These are phyloP conservation scores for Ictalurus punctatus DNA, from an alignment of 2,113 vertebrate species.

Conservation along the genomic window DNA sequence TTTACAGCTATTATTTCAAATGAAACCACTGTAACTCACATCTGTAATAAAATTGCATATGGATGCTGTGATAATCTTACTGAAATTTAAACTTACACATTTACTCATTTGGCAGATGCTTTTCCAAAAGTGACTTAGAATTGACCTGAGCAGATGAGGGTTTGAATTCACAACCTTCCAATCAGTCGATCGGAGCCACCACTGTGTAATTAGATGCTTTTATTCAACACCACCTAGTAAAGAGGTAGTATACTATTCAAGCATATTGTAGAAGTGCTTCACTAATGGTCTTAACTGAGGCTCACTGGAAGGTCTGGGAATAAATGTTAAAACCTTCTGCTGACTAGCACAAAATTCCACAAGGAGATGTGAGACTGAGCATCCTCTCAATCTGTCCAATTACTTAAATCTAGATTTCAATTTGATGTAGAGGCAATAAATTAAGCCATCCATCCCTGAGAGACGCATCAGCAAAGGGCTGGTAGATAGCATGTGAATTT, in stretches of 20 bases:
- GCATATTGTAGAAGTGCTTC: not conserved
- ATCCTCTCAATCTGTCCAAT: not conserved
- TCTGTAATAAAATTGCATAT: not conserved
- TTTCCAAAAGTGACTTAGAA: not conserved
- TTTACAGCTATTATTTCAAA: not conserved
- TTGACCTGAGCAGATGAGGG: not conserved
- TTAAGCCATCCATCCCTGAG: not conserved
- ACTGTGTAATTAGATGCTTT: slow-evolving; percentile 8
- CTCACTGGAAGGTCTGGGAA: not conserved
- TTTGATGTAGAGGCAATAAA: slow-evolving; percentile 9
- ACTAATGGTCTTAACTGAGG: not conserved
- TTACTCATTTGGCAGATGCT: not conserved
- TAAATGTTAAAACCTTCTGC: not conserved
- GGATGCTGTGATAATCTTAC: not conserved
- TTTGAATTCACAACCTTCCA: slow-evolving; percentile 2
- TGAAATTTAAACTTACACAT: not conserved
- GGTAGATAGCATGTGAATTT: slow-evolving; percentile 13
- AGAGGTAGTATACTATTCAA: not conserved
- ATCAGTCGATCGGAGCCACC: not conserved
- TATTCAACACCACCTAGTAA: not conserved
- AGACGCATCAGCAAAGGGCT: not conserved
- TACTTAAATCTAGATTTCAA: not conserved
- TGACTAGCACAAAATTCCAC: not conserved
- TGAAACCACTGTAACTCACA: not conserved
- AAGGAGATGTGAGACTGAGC: not conserved